Evolutionary conservation across 2,888 invertebrate genomes (phyloP).

Genomic region (Lacanobia wlatinum): DNA sequence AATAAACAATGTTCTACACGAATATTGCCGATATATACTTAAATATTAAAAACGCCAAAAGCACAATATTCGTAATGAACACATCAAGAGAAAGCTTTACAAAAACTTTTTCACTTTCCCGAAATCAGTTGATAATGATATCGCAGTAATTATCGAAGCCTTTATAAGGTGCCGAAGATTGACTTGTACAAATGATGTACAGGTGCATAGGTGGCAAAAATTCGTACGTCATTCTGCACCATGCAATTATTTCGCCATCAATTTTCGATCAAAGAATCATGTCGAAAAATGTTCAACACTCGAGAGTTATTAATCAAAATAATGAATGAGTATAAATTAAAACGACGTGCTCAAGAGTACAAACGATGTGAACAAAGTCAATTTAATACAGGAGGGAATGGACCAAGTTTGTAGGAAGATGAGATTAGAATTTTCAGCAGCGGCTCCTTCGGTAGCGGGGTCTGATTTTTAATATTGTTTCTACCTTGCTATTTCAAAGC

Average conservation of each 20-base stretch:
- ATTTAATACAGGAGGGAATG: slow-evolving; percentile 39
- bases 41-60: slow-evolving; percentile 1
- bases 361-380: slow-evolving; percentile 49
- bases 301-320: slow-evolving; percentile 58
- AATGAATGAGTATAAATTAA: slow-evolving; percentile 54
- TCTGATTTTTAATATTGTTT: slow-evolving; percentile 15
- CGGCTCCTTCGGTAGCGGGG: slow-evolving; percentile 20
- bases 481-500: neutral
- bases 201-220: slow-evolving; percentile 77
- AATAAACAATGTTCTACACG: slow-evolving; percentile 7
- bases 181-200: slow-evolving; percentile 77
- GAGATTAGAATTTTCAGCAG: slow-evolving; percentile 31
- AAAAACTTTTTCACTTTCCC: slow-evolving; percentile 29
- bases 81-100: slow-evolving; percentile 43
- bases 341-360: slow-evolving; percentile 36
- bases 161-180: slow-evolving; percentile 66
- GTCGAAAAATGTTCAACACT: slow-evolving; percentile 66
- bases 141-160: slow-evolving; percentile 64
- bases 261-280: slow-evolving; percentile 77
- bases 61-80: slow-evolving; percentile 35
- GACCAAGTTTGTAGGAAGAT: slow-evolving; percentile 42
- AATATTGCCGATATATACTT: slow-evolving; percentile 4
- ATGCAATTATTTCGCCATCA: slow-evolving; percentile 81
- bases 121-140: slow-evolving; percentile 61
- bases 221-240: slow-evolving; percentile 68